Percentiles rank a stretch among this genome's conserved stretches.
These are phyloP conservation scores for Enteromius mattozi DNA, from an alignment of 2,797 vertebrate species.

Conservation along the genomic window DNA sequence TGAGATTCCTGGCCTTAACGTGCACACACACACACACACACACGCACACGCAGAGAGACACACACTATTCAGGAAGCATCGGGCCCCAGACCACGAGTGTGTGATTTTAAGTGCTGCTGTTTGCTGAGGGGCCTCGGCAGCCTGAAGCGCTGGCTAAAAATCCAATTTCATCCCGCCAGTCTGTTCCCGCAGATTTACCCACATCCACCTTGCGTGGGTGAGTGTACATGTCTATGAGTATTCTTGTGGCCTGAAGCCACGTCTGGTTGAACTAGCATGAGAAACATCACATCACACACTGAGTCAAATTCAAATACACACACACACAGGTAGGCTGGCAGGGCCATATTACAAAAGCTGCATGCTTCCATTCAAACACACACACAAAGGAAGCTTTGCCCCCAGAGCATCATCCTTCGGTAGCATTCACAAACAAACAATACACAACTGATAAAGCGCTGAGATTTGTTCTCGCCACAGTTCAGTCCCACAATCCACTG, in stretches of 20 bases:
- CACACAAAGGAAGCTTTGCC: slow-evolving; percentile 49
- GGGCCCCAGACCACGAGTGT: neutral
- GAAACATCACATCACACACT: slow-evolving; percentile 47
- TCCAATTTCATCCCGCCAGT: slow-evolving; percentile 61
- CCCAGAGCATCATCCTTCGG: slow-evolving; percentile 15
- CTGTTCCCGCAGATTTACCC: slow-evolving; percentile 55
- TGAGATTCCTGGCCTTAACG: neutral
- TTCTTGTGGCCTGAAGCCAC: slow-evolving; percentile 51
- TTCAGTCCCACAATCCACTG: slow-evolving; percentile 32
- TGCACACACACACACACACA: neutral
- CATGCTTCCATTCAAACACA: slow-evolving; percentile 43
- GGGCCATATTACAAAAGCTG: slow-evolving; percentile 37
- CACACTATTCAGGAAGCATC: neutral
- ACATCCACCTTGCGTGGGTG: slow-evolving; percentile 28
- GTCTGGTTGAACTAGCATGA: slow-evolving; percentile 52
- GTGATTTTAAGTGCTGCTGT: slow-evolving; percentile 38
- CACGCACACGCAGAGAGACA: neutral
- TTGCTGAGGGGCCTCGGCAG: slow-evolving; percentile 19
- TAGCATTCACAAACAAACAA: slow-evolving; percentile 56
- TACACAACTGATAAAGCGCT: slow-evolving; percentile 38
- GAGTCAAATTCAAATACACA: slow-evolving; percentile 8
- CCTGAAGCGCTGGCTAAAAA: slow-evolving; percentile 54
- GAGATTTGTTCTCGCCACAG: slow-evolving; percentile 42
- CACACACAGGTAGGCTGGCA: slow-evolving; percentile 35
- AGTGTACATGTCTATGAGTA: neutral